Base-by-base conservation (phyloP, 2,888 invertebrate genomes). In the Mythimna impura region DNA sequence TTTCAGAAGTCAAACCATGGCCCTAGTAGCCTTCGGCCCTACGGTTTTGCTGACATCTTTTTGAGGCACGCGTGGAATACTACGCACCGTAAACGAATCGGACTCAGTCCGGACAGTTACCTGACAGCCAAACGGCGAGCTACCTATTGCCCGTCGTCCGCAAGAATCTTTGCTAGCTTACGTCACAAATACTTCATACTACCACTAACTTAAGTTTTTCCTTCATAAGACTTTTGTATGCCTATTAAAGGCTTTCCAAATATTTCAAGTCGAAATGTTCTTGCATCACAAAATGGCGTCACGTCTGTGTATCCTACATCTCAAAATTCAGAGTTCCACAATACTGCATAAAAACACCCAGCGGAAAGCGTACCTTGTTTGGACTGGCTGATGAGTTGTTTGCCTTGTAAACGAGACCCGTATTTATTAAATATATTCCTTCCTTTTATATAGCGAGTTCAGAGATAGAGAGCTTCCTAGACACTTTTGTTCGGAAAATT, bases 361-460 rank as follows among this genome's bases (percentile, higher is more conserved):
- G 74, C 80, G 80, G 82, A 83, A 87, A 86, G 70, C 86, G 81
- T 86, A 77, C 86, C 85, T 85, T 93, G 91, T 94, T 94, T 93
- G 91, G 81, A 88, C 88, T 91, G 85, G 78, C 92, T 94, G 94
- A 94, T 93, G 93, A 94, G 92, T 87, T 93, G 93, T 94, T 94
- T 94, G 90, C 89, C 75, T 91, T 91, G 92, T 91, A 90, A 93
- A 93, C 93, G 92, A 93, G 89, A 89, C 90, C 91, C 92, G 92
- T 92, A 93, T 91, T 92, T 91, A 89, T 87, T 85, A 87, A 85
- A 87, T 86, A 85, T 87, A 88, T 86, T 82, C 83, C 63, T 79
- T 79, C 64, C 83, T 84, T 83, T 76, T 84, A 82, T 84, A 78
- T 79, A 66, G 58, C 20, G 62, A 76, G 77, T 76, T 80, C 61